phyloP scores from a whole-genome alignment of 2,113 vertebrate species.

The Larimichthys crocea region DNA sequence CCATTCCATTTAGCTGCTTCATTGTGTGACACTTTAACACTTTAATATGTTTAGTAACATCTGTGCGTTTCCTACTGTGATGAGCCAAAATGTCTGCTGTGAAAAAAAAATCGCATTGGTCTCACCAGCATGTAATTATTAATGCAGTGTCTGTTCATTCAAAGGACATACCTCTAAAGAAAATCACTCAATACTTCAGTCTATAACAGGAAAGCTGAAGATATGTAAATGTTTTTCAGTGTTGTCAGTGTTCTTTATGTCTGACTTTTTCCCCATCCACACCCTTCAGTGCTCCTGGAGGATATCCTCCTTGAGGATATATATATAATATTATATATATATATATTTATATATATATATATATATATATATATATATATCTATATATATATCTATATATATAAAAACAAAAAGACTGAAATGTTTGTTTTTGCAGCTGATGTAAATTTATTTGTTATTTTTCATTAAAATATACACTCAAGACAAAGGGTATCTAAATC shows the following conservation, averaged over 20 bases:
- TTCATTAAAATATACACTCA: slow-evolving; percentile 83
- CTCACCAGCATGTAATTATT: neutral
- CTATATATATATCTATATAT: no score
- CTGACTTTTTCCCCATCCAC: neutral
- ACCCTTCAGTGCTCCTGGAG: neutral
- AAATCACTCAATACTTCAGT: neutral
- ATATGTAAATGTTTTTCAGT: slow-evolving; percentile 1
- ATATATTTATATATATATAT: no score
- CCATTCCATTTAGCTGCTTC: neutral
- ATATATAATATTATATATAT: no score
- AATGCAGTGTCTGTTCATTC: slow-evolving; percentile 16
- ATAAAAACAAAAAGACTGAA: slow-evolving; percentile 8
- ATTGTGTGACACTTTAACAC: neutral
- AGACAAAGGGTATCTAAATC: slow-evolving; percentile 75
- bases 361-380: no score
- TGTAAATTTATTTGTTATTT: slow-evolving; percentile 81
- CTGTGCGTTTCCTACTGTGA: neutral
- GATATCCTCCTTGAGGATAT: no score
- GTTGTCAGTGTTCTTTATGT: slow-evolving; percentile 8
- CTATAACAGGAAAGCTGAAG: neutral
- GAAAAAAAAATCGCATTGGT: neutral
- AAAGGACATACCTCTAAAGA: neutral
- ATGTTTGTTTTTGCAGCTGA: slow-evolving; percentile 57
- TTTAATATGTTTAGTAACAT: neutral
- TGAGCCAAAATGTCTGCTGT: neutral